Evolutionary conservation across 2,797 vertebrate species (phyloP).

Genomic region (Melanotaenia boesemani): DNA sequence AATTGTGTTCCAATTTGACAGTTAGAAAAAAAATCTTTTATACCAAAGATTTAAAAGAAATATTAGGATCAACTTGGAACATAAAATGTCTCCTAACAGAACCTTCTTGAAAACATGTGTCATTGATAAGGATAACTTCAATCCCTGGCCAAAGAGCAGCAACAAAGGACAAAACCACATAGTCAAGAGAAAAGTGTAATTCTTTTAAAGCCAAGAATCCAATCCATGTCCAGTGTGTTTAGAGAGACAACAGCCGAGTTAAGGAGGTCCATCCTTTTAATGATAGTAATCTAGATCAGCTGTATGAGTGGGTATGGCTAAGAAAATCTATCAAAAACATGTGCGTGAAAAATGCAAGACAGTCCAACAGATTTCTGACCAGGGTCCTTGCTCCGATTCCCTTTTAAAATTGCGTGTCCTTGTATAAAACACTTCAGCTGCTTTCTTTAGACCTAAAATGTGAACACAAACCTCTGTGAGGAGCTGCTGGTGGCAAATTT

Average conservation of each 20-base stretch:
- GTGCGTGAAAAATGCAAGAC: slow-evolving; percentile 45
- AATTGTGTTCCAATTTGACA: slow-evolving; percentile 6
- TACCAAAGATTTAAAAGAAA: neutral
- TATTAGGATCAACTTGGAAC: slow-evolving; percentile 1
- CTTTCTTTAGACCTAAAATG: slow-evolving; percentile 9
- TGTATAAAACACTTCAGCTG: neutral
- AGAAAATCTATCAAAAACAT: slow-evolving; percentile 63
- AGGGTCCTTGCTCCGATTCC: slow-evolving; percentile 9
- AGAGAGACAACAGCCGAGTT: slow-evolving; percentile 42
- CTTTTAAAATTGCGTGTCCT: slow-evolving; percentile 1
- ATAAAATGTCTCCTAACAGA: neutral
- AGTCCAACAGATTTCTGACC: slow-evolving; percentile 38
- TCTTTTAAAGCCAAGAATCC: slow-evolving; percentile 58
- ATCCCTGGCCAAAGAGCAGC: slow-evolving; percentile 23
- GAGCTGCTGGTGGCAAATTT: slow-evolving; percentile 20
- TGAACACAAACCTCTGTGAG: neutral
- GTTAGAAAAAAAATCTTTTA: slow-evolving; percentile 5
- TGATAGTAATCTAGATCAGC: slow-evolving; percentile 61
- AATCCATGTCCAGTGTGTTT: slow-evolving; percentile 49
- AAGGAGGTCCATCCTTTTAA: slow-evolving; percentile 32
- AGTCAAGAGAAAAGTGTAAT: slow-evolving; percentile 40
- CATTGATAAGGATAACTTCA: slow-evolving; percentile 36
- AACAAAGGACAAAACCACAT: slow-evolving; percentile 21
- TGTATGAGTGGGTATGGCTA: slow-evolving; percentile 55
- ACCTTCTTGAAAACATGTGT: slow-evolving; percentile 35